Percentiles rank a stretch among this genome's conserved stretches.
Conservation (phyloP, 2,113 vertebrate species). For the Hyaena hyaena region DNA sequence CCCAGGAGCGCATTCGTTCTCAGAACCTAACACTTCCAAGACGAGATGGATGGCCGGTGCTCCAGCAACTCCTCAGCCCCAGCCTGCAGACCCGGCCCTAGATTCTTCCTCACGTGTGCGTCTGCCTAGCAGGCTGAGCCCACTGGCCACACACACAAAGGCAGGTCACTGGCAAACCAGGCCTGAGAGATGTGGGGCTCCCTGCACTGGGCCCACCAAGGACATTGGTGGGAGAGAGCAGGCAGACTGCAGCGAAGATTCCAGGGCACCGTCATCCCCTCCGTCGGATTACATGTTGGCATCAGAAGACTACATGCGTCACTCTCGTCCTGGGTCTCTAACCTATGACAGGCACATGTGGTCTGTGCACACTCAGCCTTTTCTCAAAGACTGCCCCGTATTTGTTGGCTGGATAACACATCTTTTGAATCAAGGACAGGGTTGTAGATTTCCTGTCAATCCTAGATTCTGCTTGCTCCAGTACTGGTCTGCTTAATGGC, state of each 20-base stretch:
- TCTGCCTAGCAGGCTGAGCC: background rate
- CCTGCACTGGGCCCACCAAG: fast-evolving
- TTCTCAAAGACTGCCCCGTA: background rate
- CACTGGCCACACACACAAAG: fast-evolving
- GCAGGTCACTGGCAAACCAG: no score
- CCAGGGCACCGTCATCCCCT: background rate
- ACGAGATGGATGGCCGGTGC: background rate
- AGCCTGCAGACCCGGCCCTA: background rate
- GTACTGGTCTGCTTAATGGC: background rate
- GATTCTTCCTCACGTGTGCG: background rate
- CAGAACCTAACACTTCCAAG: background rate
- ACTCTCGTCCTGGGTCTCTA: no score
- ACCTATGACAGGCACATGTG: fast-evolving
- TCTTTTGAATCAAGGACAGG: background rate
- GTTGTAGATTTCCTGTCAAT: background rate
- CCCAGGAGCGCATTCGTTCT: background rate
- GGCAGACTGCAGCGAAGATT: background rate
- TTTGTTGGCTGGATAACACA: background rate
- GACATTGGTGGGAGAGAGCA: background rate
- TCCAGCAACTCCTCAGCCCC: background rate
- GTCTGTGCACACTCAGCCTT: background rate
- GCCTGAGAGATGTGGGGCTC: background rate
- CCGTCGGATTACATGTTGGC: fast-evolving
- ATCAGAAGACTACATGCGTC: background rate
- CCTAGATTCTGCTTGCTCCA: background rate